These are phyloP conservation scores for Physocephala rufipes DNA, from an alignment of 2,888 invertebrate species.

Conservation along the genomic window DNA sequence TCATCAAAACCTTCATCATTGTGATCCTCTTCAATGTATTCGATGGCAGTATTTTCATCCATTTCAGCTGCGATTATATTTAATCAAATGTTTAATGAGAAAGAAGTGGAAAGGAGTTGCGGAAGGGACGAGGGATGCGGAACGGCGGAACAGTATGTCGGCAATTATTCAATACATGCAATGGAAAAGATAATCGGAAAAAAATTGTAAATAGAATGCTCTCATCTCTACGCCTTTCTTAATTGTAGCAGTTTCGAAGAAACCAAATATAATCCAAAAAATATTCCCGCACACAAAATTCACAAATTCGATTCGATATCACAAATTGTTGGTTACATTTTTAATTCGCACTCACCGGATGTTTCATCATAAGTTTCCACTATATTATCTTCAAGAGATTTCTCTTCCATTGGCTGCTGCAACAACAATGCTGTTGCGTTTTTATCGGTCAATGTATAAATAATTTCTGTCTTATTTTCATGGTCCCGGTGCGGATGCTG, in stretches of 20 bases:
- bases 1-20: conserved; percentile 29
- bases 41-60: conserved; percentile 56
- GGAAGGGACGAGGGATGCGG: background rate
- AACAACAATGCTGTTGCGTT: conserved; percentile 20
- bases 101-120: background rate
- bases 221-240: background rate
- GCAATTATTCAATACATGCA: too few species aligned
- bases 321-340: background rate
- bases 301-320: background rate
- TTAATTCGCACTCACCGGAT: conserved; percentile 37
- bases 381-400: conserved; percentile 14
- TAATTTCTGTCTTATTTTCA: background rate
- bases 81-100: background rate
- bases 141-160: too few species aligned
- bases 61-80: conserved; percentile 46
- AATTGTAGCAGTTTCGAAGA: too few species aligned
- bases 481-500: background rate
- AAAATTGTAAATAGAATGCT: too few species aligned
- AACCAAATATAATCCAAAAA: background rate
- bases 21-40: conserved; percentile 55
- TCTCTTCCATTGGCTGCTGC: conserved; percentile 8
- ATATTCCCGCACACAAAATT: background rate
- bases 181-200: too few species aligned
- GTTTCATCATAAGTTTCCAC: conserved; percentile 41
- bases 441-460: conserved; percentile 9